Evolutionary conservation across 2,113 vertebrate species (phyloP).

Genomic region (Octodon degus): DNA sequence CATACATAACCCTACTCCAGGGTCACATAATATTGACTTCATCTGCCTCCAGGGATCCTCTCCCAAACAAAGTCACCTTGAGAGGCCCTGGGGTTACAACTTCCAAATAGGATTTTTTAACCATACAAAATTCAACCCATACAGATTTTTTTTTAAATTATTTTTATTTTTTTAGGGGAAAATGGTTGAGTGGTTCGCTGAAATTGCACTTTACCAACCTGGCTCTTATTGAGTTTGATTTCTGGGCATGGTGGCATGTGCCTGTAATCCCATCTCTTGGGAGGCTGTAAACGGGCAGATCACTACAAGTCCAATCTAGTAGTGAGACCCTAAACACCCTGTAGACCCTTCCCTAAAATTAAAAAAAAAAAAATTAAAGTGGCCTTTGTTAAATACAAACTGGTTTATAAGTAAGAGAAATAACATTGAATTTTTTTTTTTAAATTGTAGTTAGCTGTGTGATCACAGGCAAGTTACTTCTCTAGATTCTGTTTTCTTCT

Average conservation of each 20-base stretch:
- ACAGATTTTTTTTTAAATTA: not conserved
- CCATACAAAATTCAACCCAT: not conserved
- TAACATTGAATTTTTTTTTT: not conserved
- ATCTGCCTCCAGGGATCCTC: not conserved
- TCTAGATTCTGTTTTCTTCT: not conserved
- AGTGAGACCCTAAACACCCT: no score
- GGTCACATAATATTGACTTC: not conserved
- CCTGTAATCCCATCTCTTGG: no score
- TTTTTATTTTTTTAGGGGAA: conserved; percentile 1
- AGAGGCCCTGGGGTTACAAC: not conserved
- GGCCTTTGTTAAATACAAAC: not conserved
- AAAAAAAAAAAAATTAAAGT: not conserved
- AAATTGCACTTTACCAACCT: not conserved
- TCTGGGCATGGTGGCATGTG: no score
- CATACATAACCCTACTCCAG: no score
- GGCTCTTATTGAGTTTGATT: not conserved
- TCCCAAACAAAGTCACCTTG: not conserved
- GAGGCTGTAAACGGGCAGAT: no score
- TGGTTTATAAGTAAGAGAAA: conserved; percentile 22
- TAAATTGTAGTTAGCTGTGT: not conserved
- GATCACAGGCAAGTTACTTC: not conserved
- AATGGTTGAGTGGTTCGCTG: not conserved
- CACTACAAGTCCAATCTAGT: no score
- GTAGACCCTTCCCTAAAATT: no score
- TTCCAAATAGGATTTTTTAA: not conserved